Evolutionary conservation across 2,888 invertebrate species (phyloP).

Genomic region (Anagyrus pseudococci): DNA sequence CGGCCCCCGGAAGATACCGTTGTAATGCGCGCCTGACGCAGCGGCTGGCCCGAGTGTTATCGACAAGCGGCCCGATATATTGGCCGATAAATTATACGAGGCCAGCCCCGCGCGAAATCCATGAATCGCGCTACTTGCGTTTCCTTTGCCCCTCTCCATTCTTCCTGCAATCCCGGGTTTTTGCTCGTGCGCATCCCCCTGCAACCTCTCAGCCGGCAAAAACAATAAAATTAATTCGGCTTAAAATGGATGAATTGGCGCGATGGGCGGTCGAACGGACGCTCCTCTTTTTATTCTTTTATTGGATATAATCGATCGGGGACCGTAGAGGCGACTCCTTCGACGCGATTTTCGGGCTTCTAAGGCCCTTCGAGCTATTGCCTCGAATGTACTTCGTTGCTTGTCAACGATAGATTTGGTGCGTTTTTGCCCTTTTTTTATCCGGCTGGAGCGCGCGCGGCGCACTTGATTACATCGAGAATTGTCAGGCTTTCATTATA

Average conservation of each 20-base stretch:
- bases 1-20: constrained; percentile 54
- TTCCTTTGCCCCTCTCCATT: constrained; percentile 53
- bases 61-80: constrained; percentile 56
- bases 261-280: too few species aligned
- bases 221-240: neutral
- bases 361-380: neutral
- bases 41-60: too few species aligned
- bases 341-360: neutral
- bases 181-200: too few species aligned
- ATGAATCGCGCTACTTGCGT: constrained; percentile 52
- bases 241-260: too few species aligned
- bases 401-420: neutral
- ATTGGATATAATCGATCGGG: neutral
- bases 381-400: too few species aligned
- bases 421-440: constrained; percentile 18
- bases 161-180: too few species aligned
- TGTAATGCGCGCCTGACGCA: constrained; percentile 56
- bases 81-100: constrained; percentile 55
- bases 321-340: neutral
- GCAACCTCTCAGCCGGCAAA: too few species aligned
- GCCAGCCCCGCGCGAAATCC: constrained; percentile 52
- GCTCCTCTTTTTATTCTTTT: neutral
- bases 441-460: neutral
- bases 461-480: neutral
- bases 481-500: constrained; percentile 1